Evolutionary conservation across 2,888 invertebrate species (phyloP), one percentile per base, ranked within the genome.

Genomic region (Chalcosyrphus nemorum): DNA sequence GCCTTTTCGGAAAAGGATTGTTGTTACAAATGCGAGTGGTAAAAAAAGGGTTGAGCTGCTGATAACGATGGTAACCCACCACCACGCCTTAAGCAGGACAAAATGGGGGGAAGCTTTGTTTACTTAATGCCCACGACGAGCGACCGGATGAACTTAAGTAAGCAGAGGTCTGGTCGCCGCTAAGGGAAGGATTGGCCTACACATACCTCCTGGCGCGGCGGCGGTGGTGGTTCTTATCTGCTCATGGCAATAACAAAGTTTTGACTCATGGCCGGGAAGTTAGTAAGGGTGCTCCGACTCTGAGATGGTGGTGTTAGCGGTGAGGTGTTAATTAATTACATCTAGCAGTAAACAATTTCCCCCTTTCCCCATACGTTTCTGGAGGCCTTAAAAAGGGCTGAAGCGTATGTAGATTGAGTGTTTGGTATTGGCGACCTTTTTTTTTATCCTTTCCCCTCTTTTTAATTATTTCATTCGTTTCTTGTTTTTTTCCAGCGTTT

Each of bases 291-390:
- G 41, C 43, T 43, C 45, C n/a, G n/a, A n/a, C 27, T 27, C 45
- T 52, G 17, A 21, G 52, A 21, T 65, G 65, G 11, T 63, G 63
- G 72, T 66, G 59, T 77, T 72, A 68, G 78, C 72, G 72, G 72
- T 72, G 47, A 82, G 77, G 77, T 82, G 77, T 82, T 82, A 82
- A 82, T 82, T 82, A 82, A 82, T 82, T 82, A 78, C 72, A 61
- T 82, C 72, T 77, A 54, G 38, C 61, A 66, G 82, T 82, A 78
- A 82, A 78, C 78, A 82, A 61, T 78, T 66, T 65, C 47, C 43
- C 41, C 13, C 15, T 45, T 47, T 56, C 47, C 17, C n/a, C n/a
- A n/a, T n/a, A n/a, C n/a, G n/a, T n/a, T n/a, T n/a, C n/a, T n/a
- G n/a, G n/a, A n/a, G 35, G 7, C 41, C 11, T 1, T 1, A 41